A percentile compares a stretch with the other conserved stretches of the same genome.
Evolutionary conservation across 1,140 invertebrate genomes (phyloP).

Genomic region (Drosophila ficusphila): DNA sequence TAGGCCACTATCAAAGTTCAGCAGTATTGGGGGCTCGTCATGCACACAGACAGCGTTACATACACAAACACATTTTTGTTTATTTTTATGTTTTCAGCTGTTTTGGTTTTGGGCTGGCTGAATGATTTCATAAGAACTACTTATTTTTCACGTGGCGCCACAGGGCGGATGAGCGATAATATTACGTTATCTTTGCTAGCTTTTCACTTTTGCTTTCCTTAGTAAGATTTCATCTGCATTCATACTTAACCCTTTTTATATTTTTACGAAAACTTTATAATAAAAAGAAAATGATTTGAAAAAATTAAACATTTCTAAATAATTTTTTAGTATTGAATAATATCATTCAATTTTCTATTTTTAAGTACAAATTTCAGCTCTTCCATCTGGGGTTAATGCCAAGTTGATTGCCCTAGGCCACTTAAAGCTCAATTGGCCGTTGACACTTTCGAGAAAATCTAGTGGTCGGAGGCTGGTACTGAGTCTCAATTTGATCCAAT

Average conservation of each 20-base stretch:
- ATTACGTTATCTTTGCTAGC: background rate
- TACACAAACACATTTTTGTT: slow-evolving; percentile 3
- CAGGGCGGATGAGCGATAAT: slow-evolving; percentile 31
- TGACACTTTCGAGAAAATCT: slow-evolving; percentile 13
- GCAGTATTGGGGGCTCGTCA: slow-evolving; percentile 41
- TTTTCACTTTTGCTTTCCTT: slow-evolving; percentile 24
- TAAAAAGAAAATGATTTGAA: background rate
- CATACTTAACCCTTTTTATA: background rate
- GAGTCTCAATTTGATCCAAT: slow-evolving; percentile 54
- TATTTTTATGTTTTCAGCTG: slow-evolving; percentile 28
- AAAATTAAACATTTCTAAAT: no score
- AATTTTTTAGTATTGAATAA: no score
- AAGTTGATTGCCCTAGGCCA: slow-evolving; percentile 45
- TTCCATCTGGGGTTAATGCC: slow-evolving; percentile 5
- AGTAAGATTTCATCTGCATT: background rate
- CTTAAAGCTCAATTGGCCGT: slow-evolving; percentile 37
- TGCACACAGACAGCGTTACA: slow-evolving; percentile 12
- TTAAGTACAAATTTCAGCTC: background rate
- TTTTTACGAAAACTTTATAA: no score
- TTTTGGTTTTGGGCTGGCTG: background rate
- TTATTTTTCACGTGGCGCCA: background rate
- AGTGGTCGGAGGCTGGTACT: background rate
- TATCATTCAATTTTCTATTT: no score
- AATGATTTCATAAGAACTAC: background rate
- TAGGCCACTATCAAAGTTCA: background rate